Conservation (phyloP, 2,113 vertebrate species). For the Vulpes ferrilata region DNA sequence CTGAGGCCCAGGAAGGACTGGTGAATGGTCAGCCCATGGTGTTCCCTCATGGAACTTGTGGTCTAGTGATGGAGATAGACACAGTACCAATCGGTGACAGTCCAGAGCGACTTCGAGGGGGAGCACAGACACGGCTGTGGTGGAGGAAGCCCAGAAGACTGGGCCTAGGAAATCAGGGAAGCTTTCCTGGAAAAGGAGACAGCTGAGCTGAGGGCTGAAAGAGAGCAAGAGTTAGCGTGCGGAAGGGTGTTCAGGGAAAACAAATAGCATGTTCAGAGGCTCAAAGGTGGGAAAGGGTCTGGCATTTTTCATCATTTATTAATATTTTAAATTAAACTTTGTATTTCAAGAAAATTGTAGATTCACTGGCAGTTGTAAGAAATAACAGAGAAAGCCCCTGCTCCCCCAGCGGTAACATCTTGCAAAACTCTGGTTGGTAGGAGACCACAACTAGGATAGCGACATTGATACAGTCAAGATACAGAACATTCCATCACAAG, state of each 20-base stretch:
- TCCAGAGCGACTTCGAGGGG: not conserved
- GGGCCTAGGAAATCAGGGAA: not conserved
- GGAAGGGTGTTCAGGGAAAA: not conserved
- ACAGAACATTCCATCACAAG: not conserved
- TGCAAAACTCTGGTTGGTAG: not conserved
- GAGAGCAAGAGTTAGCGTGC: not conserved
- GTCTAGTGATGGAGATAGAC: not conserved
- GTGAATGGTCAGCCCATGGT: not conserved
- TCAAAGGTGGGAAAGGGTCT: not conserved
- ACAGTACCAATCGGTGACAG: not conserved
- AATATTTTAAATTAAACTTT: conserved; percentile 20
- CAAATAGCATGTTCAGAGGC: not conserved
- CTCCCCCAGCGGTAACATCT: not conserved
- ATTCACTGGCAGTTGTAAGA: not conserved
- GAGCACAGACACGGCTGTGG: not conserved
- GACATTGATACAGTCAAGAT: not conserved
- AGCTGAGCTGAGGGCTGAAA: not conserved
- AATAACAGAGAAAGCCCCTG: not conserved
- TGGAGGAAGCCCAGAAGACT: not conserved
- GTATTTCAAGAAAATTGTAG: not conserved
- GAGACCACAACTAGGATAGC: not conserved
- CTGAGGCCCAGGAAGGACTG: not conserved
- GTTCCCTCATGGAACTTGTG: not conserved
- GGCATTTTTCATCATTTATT: not conserved
- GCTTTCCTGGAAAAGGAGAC: conserved; percentile 13